A percentile compares a stretch with the other conserved stretches of the same genome.
phyloP scores from a whole-genome alignment of 2,113 vertebrate species.

The Phaetusa simplex region DNA sequence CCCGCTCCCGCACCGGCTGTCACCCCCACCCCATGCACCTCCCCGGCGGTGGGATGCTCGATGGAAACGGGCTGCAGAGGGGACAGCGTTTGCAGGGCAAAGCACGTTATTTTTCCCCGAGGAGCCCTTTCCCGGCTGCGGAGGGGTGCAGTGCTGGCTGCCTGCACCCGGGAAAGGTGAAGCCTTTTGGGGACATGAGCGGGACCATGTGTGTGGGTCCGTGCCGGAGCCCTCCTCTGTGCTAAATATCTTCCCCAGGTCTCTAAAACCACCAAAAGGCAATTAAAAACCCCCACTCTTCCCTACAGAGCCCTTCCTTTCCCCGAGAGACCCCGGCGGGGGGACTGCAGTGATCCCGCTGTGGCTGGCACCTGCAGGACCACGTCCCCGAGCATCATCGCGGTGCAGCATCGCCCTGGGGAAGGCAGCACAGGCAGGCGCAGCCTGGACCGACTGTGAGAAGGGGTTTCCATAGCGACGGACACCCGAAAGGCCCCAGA shows the following conservation, averaged over 20 bases:
- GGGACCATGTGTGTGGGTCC: not conserved
- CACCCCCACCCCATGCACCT: not conserved
- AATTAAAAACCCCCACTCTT: fast-evolving
- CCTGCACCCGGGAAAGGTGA: not conserved
- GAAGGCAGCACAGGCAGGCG: not conserved
- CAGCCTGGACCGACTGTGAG: not conserved
- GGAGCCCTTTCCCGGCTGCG: not conserved
- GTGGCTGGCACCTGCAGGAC: not conserved
- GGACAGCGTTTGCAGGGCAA: not conserved
- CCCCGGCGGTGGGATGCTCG: not conserved
- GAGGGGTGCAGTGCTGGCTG: not conserved
- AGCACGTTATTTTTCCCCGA: fast-evolving
- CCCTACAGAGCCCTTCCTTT: not conserved
- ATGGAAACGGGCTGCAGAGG: not conserved
- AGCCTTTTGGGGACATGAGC: not conserved
- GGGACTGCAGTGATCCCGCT: fast-evolving
- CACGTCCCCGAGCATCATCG: not conserved
- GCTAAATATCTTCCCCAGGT: not conserved
- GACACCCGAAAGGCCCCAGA: not conserved
- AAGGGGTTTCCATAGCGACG: slow-evolving; percentile 19
- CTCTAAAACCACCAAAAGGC: not conserved
- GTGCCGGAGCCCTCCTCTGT: not conserved
- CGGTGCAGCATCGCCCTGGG: not conserved
- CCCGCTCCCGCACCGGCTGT: not conserved
- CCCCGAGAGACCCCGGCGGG: fast-evolving